Base-by-base conservation (phyloP, 1,140 invertebrate species). In the Rhizoglyphus robini region DNA sequence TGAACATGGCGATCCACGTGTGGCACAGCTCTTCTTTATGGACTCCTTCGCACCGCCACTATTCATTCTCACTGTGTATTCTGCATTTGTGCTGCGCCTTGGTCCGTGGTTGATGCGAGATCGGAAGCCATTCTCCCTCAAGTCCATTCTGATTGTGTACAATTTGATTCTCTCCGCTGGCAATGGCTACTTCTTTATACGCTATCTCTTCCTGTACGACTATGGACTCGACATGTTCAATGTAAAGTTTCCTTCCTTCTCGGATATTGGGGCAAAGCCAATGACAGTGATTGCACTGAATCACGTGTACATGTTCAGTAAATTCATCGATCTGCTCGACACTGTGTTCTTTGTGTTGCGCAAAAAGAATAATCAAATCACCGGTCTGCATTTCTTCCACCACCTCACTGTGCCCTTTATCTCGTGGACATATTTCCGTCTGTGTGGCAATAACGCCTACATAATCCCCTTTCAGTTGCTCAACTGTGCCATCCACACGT, bases 321-420 rank as follows among this genome's bases (percentile, higher is more conserved):
- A 38, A 31, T 36, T 66, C 18, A 13, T 65, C 27, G 63, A 65
- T 20, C 23, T 65, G n/a, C 13, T 65, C 8, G 63, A 65, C 61
- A 65, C 63, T 5, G n/a, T 91, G 68, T 93, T 91, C 81, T 93
- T 92, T 78, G 86, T 92, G 71, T 77, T 91, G 70, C 81, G 88
- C 69, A 92, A 91, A 77, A 96, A 96, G 80, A 87, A 85, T 74
- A 84, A 88, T 74, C 90, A 95, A 73, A 87, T 94, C 63, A 90
- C 88, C n/a, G 88, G 86, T 27, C 80, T 95, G 25, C 92, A 95
- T 77, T 90, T 96, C 62, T 91, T 95, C 71, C 91, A 96, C 75
- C 91, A 95, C 75, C 76, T 76, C 11, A 75, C 78, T 58, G 81
- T 80, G 41, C 71, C 74, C 1, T 66, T 75, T 34, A 72, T 70